Percentiles rank a stretch among this genome's conserved stretches.
Conservation (phyloP, 2,113 vertebrate species). For the Hippolais icterina region DNA sequence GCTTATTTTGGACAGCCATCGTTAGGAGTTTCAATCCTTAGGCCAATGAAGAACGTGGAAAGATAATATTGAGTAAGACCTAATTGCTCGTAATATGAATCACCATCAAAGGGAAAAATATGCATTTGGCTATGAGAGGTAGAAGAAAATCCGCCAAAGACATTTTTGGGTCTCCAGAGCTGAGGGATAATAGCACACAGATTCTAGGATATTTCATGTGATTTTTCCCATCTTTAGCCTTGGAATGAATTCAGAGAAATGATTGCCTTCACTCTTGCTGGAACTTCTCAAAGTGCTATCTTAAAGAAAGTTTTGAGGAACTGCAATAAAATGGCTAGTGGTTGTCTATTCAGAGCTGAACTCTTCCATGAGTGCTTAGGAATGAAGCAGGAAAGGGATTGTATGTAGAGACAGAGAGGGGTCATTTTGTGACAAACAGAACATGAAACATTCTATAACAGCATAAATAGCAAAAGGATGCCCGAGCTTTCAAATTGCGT, state of each 20-base stretch:
- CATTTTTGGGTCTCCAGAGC: background rate
- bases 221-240: conserved; percentile 14
- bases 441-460: background rate
- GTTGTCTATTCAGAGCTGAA: background rate
- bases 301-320: background rate
- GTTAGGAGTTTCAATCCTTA: background rate
- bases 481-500: background rate
- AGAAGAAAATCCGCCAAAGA: conserved; percentile 20
- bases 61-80: conserved; percentile 53
- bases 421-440: background rate
- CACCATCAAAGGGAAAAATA: conserved; percentile 23
- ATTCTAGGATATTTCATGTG: conserved; percentile 25
- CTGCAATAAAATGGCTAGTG: background rate
- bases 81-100: conserved; percentile 29
- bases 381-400: background rate
- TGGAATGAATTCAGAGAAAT: conserved; percentile 23
- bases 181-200: conserved; percentile 29
- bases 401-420: background rate
- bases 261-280: background rate
- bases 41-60: conserved; percentile 22
- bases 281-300: background rate
- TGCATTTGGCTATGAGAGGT: conserved; percentile 20
- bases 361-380: background rate
- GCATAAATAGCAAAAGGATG: background rate
- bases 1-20: conserved; percentile 43